phyloP scores from a whole-genome alignment of 2,113 vertebrate species.

The Grallaria varia region DNA sequence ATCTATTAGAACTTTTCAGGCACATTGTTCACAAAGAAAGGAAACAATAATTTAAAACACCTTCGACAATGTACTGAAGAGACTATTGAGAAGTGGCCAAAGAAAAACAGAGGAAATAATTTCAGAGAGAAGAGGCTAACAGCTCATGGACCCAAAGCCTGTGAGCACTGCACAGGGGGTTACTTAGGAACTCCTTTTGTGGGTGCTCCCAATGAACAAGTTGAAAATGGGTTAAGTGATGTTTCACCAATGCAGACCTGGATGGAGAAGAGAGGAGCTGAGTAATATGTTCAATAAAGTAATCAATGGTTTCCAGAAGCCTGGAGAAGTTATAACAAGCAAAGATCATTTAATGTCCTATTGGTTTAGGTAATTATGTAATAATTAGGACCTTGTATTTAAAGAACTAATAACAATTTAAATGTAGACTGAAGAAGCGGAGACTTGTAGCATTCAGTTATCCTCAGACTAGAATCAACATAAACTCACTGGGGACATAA shows the following conservation, averaged over 20 bases:
- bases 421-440: background rate
- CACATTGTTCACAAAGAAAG: background rate
- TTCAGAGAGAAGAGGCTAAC: background rate
- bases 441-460: background rate
- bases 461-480: background rate
- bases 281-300: background rate
- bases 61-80: background rate
- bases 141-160: background rate
- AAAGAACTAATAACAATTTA: background rate
- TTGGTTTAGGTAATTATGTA: background rate
- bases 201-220: background rate
- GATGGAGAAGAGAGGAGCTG: background rate
- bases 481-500: background rate
- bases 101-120: background rate
- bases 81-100: background rate
- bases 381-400: background rate
- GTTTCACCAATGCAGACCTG: background rate
- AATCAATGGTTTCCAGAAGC: background rate
- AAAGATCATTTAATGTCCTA: background rate
- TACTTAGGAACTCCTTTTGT: background rate
- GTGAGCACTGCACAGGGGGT: background rate
- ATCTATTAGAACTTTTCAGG: background rate
- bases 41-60: conserved; percentile 40
- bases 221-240: background rate
- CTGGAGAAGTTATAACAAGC: background rate